phyloP scores from a whole-genome alignment of 2,113 vertebrate genomes.

The Brachypteracias leptosomus region DNA sequence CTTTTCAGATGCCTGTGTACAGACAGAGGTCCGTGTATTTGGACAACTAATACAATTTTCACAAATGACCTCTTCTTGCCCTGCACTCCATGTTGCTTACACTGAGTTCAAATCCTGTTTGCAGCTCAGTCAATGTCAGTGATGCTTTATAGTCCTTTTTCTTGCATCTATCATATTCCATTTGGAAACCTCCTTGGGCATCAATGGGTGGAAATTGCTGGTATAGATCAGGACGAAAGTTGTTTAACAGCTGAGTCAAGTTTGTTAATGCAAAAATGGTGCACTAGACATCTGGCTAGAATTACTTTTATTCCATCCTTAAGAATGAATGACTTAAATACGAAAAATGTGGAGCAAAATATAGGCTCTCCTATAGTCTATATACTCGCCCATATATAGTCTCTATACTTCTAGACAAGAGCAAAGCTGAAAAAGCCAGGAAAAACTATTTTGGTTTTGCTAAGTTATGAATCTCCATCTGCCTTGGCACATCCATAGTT shows the following conservation, averaged over 20 bases:
- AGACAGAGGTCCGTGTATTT: background rate
- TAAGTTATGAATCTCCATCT: rapidly evolving
- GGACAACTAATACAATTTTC: background rate
- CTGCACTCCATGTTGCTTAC: rapidly evolving
- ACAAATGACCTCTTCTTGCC: background rate
- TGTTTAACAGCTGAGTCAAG: background rate
- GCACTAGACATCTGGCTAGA: background rate
- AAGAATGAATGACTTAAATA: background rate
- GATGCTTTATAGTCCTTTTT: background rate
- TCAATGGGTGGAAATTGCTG: background rate
- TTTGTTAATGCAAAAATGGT: background rate
- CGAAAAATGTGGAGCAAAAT: background rate
- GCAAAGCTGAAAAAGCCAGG: background rate
- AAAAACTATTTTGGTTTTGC: background rate
- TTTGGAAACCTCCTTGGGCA: background rate
- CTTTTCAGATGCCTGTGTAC: background rate
- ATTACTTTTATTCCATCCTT: background rate
- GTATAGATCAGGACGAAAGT: background rate
- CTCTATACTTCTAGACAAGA: background rate
- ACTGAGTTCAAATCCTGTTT: background rate
- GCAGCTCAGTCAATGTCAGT: background rate
- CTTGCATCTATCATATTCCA: background rate
- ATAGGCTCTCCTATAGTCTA: background rate
- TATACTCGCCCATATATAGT: background rate
- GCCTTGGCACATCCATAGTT: rapidly evolving